Percentiles rank a stretch among this genome's conserved stretches.
phyloP scores from a whole-genome alignment of 2,797 vertebrate genomes.

The Microctenopoma stevenorrisi region DNA sequence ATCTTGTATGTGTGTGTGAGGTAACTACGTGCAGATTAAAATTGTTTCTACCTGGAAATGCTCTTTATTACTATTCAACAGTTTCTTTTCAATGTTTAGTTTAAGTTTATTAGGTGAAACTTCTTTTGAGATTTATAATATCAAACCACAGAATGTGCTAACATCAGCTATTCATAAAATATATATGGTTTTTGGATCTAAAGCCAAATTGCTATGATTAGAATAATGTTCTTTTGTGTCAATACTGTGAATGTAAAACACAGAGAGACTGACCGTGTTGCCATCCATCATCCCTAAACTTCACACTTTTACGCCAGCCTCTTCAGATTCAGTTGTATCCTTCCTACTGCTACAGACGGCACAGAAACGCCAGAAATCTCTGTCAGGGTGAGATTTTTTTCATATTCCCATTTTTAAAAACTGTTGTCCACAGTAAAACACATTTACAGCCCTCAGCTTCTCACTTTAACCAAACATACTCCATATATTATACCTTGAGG shows the following conservation, averaged over 20 bases:
- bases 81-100: no score
- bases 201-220: no score
- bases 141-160: not conserved
- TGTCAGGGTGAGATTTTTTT: not conserved
- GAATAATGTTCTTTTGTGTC: not conserved
- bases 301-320: not conserved
- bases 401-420: not conserved
- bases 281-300: not conserved
- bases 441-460: conserved; percentile 1
- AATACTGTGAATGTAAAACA: not conserved
- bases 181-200: not conserved
- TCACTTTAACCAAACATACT: conserved; percentile 17
- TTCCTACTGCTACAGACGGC: not conserved
- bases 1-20: conserved; percentile 16
- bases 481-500: conserved; percentile 19
- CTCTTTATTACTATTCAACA: no score
- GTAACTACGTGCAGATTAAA: conserved; percentile 59
- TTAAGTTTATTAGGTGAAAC: no score
- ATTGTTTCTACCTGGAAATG: conserved; percentile 31
- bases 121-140: not conserved
- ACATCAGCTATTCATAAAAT: not conserved
- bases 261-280: not conserved
- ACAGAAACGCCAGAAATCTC: not conserved
- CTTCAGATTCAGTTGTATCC: not conserved
- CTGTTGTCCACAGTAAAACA: conserved; percentile 1